Base-by-base conservation (phyloP, 2,888 invertebrate species). In the Lottia scabra region DNA sequence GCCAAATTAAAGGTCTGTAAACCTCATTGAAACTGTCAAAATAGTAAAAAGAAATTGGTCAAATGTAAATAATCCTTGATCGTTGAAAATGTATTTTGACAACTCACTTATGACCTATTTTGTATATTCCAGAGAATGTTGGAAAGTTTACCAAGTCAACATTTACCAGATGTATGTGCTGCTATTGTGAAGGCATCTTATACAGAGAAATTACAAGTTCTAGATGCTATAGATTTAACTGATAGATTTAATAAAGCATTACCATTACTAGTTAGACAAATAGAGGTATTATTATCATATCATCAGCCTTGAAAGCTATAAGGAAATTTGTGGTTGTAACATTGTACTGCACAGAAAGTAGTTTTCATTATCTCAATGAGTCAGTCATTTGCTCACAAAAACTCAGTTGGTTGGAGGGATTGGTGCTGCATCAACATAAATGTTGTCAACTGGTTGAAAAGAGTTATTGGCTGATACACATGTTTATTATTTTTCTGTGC, bases 231-330 rank as follows among this genome's bases (percentile, higher is more conserved):
- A 23, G 90, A 91, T 78, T 79, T 91, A 19, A 83, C 85, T 10
- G 90, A 91, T 71, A 83, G 91, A 64, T 90, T 91, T 78, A 88
- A 87, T 77, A 90, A 90, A 76, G 89, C 90, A 1, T 79, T 91
- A 23, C 90, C 90, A 6, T 83, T 91, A 19, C 80, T 91, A 16
- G 85, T 89, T 76, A 83, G 91, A 65, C 90, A 91, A 77, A 89
- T 90, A 72, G 90, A 90, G 84, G 90, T 89, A 38, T 10, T 5
- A 8, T 38, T 38, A 8, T 38, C 8, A 10, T 38, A 38, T 38
- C 38, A 38, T 38, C 38, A 38, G 10, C 10, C 38, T 2, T 38
- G 38, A 38, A 38, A 38, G 38, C 8, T 38, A 8, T 8, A 6
- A 38, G 10, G 38, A 38, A 6, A 6, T 38, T 38, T 38, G 8